A percentile compares a stretch with the other conserved stretches of the same genome.
phyloP scores from a whole-genome alignment of 2,888 invertebrate genomes.

The Dynastes maya region DNA sequence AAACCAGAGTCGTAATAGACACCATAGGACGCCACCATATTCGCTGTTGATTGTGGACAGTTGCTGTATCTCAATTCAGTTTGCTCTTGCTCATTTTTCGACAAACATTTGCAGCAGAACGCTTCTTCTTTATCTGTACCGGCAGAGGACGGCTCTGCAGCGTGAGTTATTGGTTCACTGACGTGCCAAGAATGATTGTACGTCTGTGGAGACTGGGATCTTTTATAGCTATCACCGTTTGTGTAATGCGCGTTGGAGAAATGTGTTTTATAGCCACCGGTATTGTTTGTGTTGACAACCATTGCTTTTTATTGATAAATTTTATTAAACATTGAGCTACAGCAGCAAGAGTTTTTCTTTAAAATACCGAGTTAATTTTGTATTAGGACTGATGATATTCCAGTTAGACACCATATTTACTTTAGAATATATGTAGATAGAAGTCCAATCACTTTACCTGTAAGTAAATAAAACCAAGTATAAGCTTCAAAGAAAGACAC shows the following conservation, averaged over 20 bases:
- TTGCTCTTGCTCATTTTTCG: conserved; percentile 53
- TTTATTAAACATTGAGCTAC: neutral
- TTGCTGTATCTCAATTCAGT: conserved; percentile 60
- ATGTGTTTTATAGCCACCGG: conserved; percentile 59
- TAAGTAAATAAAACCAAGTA: neutral
- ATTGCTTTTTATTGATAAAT: conserved; percentile 15
- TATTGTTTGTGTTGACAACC: conserved; percentile 55
- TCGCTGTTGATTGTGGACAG: conserved; percentile 63
- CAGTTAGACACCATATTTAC: too few relatives aligned
- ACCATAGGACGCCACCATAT: conserved; percentile 70
- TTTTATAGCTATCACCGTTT: conserved; percentile 55
- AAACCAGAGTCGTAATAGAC: conserved; percentile 67
- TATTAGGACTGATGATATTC: too few relatives aligned
- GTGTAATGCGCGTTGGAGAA: conserved; percentile 54
- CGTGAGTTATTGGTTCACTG: conserved; percentile 57
- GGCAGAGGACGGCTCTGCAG: conserved; percentile 21
- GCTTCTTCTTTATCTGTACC: conserved; percentile 51
- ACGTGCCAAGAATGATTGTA: conserved; percentile 65
- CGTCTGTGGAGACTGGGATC: conserved; percentile 61
- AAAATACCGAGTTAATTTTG: neutral
- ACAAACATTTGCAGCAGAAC: conserved; percentile 56
- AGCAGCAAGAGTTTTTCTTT: neutral
- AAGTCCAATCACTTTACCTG: too few relatives aligned
- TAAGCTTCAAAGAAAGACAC: neutral
- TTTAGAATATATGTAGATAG: too few relatives aligned